Conservation (phyloP, 2,113 vertebrate species). For the Cyprinus carpio region DNA sequence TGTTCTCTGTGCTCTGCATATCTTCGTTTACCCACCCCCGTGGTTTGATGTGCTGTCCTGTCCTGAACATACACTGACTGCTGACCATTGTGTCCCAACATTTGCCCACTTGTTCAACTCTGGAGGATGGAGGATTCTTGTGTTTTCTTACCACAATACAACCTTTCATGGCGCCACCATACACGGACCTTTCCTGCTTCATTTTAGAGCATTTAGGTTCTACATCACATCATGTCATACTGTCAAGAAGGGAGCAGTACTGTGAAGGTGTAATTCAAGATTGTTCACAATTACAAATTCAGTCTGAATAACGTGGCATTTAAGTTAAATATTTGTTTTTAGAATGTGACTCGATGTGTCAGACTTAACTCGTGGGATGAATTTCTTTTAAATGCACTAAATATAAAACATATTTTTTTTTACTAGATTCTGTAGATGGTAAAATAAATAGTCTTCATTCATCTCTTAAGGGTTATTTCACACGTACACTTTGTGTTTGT, state of each 20-base stretch:
- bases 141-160: conserved; percentile 32
- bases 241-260: neutral
- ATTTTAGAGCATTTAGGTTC: neutral
- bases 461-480: neutral
- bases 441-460: neutral
- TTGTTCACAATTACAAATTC: neutral
- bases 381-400: neutral
- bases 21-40: conserved; percentile 3
- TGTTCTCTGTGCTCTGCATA: neutral
- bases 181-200: neutral
- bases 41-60: conserved; percentile 32
- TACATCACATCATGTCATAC: neutral
- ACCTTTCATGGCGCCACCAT: conserved; percentile 24
- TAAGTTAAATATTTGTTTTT: neutral
- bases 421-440: too few species aligned
- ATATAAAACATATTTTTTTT: neutral
- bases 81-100: conserved; percentile 62
- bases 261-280: neutral
- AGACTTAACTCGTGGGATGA: neutral
- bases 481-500: neutral
- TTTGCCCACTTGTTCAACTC: conserved; percentile 63
- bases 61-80: conserved; percentile 42
- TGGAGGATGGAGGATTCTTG: conserved; percentile 35
- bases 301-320: neutral
- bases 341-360: neutral